A percentile compares a stretch with the other conserved stretches of the same genome.
Conservation (phyloP, 1,140 invertebrate species). For the Eciton burchellii region DNA sequence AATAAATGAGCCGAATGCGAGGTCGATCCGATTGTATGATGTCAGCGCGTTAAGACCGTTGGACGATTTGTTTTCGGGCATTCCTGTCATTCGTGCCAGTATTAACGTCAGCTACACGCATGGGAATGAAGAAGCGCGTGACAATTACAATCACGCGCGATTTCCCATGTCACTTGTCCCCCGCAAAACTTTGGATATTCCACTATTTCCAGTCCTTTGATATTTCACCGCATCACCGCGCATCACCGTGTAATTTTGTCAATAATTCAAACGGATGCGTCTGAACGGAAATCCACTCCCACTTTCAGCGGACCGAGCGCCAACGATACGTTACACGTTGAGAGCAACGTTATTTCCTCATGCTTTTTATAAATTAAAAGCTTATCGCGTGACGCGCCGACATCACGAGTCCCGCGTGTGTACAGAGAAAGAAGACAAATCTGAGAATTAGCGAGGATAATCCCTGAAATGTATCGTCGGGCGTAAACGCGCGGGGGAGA, state of each 20-base stretch:
- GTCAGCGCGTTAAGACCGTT: constrained; percentile 64
- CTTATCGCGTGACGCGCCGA: not conserved
- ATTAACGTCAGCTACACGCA: not conserved
- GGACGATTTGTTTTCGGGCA: constrained; percentile 61
- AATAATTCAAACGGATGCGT: not conserved
- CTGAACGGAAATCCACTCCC: not conserved
- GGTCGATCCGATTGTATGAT: constrained; percentile 66
- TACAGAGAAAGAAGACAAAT: constrained; percentile 6
- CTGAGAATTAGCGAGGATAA: constrained; percentile 39
- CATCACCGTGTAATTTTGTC: not conserved
- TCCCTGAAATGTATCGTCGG: constrained; percentile 32
- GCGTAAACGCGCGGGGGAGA: constrained; percentile 21
- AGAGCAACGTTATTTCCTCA: too few relatives aligned
- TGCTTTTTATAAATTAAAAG: not conserved
- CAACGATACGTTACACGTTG: not conserved
- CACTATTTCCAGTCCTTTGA: too few relatives aligned
- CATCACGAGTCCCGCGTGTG: not conserved
- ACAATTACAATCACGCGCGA: not conserved
- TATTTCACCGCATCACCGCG: not conserved
- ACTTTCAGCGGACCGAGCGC: not conserved
- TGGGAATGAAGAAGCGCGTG: not conserved
- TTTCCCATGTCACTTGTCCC: too few relatives aligned
- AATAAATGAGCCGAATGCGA: constrained; percentile 70
- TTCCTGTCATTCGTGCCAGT: not conserved
- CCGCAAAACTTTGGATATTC: too few relatives aligned